Base-by-base conservation (phyloP, 1,140 invertebrate genomes). In the Brachionus paranguensis region DNA sequence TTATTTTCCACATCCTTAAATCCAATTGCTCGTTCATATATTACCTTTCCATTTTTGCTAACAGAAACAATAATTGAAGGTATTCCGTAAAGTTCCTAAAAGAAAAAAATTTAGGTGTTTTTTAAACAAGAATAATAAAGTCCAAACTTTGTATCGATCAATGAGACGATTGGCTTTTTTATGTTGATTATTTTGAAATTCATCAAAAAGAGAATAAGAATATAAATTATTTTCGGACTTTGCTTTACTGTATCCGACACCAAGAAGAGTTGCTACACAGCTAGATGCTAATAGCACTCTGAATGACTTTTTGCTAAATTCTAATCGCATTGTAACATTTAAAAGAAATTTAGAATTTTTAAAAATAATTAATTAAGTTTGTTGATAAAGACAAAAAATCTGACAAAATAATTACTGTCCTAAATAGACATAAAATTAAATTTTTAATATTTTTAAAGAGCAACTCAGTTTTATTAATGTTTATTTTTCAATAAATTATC, bases 1-100 rank as follows among this genome's bases (percentile, higher is more conserved):
- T 87, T 84, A 85, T 92, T 92, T 86, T 93, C 92, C 3, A 93
- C 84, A 86, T 93, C 91, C 50, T 91, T 87, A 87, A 88, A 92
- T 3, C 92, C 92, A 86, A 92, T 88, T 45, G 92, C 92, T 91
- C 45, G 27, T 41, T 33, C 29, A 29, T 81, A 81, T 10, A 81
- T 12, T 12, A 64, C 10, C 24, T 68, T 41, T 11, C 53, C 78
- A 45, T 81, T 81, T 37, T 81, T 60, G 20, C 20, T 64, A 4
- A 81, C 78, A 10, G 24, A 17, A 64, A 81, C 78, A 14, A 81
- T 37, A 11, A 81, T 29, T 12, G 20, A 27, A 12, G 78, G 78
- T 43, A 81, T 45, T 37, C 78, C 78, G 29, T 81, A 68, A 3
- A 60, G 33, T 24, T 81, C 78, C 78, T 81, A 43, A 64, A 14